These are phyloP conservation scores for Indicator indicator DNA, from an alignment of 2,113 vertebrate species.

Conservation along the genomic window DNA sequence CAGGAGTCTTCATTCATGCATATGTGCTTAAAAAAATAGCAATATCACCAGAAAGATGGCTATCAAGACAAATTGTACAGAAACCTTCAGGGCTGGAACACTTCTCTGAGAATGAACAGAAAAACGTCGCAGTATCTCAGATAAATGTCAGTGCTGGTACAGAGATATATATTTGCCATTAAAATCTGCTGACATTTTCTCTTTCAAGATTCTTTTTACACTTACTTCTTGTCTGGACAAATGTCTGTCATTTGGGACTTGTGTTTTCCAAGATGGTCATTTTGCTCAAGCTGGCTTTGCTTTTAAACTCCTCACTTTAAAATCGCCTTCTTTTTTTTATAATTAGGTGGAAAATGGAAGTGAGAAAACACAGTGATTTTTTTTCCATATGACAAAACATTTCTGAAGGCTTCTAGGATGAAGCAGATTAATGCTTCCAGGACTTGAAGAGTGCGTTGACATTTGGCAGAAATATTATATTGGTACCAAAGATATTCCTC, in stretches of 20 bases:
- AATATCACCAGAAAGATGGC: not conserved
- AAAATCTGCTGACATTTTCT: conserved; percentile 34
- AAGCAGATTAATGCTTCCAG: not conserved
- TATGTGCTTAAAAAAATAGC: not conserved
- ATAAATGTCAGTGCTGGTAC: conserved; percentile 19
- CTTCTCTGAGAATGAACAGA: not conserved
- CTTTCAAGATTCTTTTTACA: conserved; percentile 3
- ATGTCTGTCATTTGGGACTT: not conserved
- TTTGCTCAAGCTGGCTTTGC: not conserved
- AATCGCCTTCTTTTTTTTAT: not conserved
- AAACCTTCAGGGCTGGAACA: not conserved
- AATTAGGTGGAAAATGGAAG: not conserved
- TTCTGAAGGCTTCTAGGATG: not conserved
- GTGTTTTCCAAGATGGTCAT: not conserved
- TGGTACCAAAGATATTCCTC: not conserved
- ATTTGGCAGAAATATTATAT: not conserved
- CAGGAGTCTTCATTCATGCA: not conserved
- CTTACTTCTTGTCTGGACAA: not conserved
- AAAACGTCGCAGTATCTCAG: not conserved
- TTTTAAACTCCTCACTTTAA: not conserved
- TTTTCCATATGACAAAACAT: not conserved
- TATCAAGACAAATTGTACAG: not conserved
- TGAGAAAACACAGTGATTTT: conserved; percentile 21
- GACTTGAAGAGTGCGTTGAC: not conserved
- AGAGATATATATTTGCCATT: not conserved